Percentiles rank a stretch among this genome's conserved stretches.
Evolutionary conservation across 2,113 vertebrate genomes (phyloP).

Genomic region (Oenanthe oenanthe): DNA sequence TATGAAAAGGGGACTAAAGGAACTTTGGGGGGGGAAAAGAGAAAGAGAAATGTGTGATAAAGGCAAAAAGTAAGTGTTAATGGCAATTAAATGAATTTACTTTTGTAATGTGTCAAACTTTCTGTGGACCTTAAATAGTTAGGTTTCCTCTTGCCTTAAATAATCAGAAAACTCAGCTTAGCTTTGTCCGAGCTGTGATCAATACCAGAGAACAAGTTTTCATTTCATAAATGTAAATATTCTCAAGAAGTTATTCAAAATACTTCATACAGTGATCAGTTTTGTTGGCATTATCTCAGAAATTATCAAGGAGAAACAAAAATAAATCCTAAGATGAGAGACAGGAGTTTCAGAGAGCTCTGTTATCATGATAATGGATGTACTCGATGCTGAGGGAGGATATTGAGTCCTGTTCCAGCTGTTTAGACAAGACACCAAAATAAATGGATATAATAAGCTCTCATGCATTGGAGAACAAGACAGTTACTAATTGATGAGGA

Average conservation of each 20-base stretch:
- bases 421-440: slow-evolving; percentile 7
- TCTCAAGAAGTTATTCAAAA: not conserved
- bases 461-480: not conserved
- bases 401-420: slow-evolving; percentile 14
- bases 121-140: not conserved
- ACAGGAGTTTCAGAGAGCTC: not conserved
- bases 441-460: slow-evolving; percentile 32
- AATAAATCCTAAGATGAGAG: not conserved
- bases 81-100: not conserved
- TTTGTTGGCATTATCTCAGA: not conserved
- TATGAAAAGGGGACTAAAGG: not conserved
- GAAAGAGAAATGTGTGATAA: not conserved
- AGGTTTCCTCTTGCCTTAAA: not conserved
- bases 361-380: not conserved
- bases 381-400: not conserved
- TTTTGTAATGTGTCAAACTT: not conserved
- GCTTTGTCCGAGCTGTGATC: not conserved
- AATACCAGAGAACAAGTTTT: not conserved
- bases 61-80: not conserved
- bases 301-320: not conserved
- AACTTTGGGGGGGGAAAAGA: not conserved
- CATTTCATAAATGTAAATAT: not conserved
- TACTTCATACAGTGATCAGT: not conserved
- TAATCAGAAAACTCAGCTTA: not conserved
- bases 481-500: not conserved